Percentiles rank a stretch among this genome's conserved stretches.
These are phyloP conservation scores for Suillia variegata DNA, from an alignment of 2,888 invertebrate genomes.

Conservation along the genomic window DNA sequence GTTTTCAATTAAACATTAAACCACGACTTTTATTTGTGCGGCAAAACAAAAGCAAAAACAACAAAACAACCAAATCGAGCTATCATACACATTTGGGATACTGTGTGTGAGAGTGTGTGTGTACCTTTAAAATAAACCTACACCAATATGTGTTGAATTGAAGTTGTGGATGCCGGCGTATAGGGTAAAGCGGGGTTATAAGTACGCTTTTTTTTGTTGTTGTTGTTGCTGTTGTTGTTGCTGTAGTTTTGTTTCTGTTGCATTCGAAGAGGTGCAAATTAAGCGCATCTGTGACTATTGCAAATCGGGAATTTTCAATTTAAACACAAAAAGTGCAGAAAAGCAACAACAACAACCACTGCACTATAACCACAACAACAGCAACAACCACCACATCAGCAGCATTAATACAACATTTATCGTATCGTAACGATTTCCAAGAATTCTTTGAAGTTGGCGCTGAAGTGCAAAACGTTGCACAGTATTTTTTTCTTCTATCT, in stretches of 20 bases:
- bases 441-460: constrained; percentile 3
- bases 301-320: constrained; percentile 53
- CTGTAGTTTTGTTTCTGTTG: constrained; percentile 32
- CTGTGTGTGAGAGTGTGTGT: too few species aligned
- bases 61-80: too few species aligned
- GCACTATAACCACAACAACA: constrained; percentile 6
- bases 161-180: too few species aligned
- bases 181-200: too few species aligned
- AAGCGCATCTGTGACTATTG: constrained; percentile 53
- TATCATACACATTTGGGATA: too few species aligned
- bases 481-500: constrained; percentile 5
- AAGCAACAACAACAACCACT: constrained; percentile 35
- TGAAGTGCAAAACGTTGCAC: neutral
- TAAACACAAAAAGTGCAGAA: constrained; percentile 36
- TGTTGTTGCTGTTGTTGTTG: neutral
- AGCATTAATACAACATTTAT: constrained; percentile 19
- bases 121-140: too few species aligned
- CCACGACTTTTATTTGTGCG: too few species aligned
- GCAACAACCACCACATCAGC: constrained; percentile 17
- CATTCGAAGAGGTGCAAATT: constrained; percentile 51
- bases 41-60: too few species aligned
- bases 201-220: constrained; percentile 8
- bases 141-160: too few species aligned
- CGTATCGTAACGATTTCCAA: neutral
- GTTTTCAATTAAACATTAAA: too few species aligned